Base-by-base conservation (phyloP, 2,797 vertebrate genomes). In the Peromyscus attwateri region DNA sequence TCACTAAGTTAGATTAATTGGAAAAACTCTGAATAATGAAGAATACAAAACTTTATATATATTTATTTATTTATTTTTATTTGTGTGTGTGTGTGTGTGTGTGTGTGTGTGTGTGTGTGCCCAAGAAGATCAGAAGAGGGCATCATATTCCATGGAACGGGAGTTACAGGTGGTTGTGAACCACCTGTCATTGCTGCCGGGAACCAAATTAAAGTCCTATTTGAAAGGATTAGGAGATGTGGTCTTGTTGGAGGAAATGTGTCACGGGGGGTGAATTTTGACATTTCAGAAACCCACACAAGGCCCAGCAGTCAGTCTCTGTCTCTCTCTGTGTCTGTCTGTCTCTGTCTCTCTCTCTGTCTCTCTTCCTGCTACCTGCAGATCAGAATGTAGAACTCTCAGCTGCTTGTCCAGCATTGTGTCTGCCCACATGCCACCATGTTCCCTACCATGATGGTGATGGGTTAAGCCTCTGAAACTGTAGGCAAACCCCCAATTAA, bases 1-100 rank as follows among this genome's bases (percentile, higher is more conserved):
- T 43, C 40, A 80, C 79, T 84, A 55, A 94, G 76, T 94, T 87
- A 91, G 40, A 87, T 82, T 62, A 80, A 93, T 27, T 95, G 43
- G 9, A 13, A 57, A 96, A 93, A 60, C 5, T 43, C 25, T 68
- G 29, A 60, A 93, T 85, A 80, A 40, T 81, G 55, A 88, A 92
- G 66, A 88, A 52, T 64, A 73, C 87, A 29, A 96, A 93, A 14
- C 73, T 87, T 37, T 17, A 37, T 21, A 34, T 21, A 52, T 79
- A 5, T 7, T 2, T 52, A 52, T 52, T 6, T 80, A 40, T 40
- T 46, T 40, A 64, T 43, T 43, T 66, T 46, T 52, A n/a, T 70
- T 34, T 85, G 12, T 0, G 0, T 7, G 16, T 62, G 21, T 46
- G 37, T 43, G 60, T 34, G 40, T 66, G 9, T 66, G 29, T 46